Evolutionary conservation across 2,797 vertebrate genomes (phyloP).

Genomic region (Phrynocephalus vlangalii): DNA sequence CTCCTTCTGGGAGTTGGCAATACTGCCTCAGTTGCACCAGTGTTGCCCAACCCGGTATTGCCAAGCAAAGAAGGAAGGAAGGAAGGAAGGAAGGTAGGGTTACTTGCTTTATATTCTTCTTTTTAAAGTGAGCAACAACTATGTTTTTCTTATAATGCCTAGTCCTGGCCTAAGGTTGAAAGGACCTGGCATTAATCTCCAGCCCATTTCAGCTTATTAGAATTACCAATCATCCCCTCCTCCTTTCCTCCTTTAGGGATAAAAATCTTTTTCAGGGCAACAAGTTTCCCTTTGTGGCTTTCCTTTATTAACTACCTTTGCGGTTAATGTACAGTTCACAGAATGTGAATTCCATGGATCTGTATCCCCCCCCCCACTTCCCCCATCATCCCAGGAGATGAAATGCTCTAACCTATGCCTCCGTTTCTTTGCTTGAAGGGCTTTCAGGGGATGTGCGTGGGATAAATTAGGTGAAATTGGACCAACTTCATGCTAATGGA

Average conservation of each 20-base stretch:
- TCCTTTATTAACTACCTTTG: constrained; percentile 52
- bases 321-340: constrained; percentile 57
- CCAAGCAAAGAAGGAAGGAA: not conserved
- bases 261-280: constrained; percentile 49
- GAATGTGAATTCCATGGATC: constrained; percentile 26
- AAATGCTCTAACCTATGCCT: constrained; percentile 24
- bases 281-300: constrained; percentile 21
- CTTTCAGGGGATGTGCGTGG: constrained; percentile 56
- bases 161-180: not conserved
- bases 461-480: constrained; percentile 53
- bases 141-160: not conserved
- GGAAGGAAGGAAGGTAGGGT: not conserved
- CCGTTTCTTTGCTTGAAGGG: constrained; percentile 16
- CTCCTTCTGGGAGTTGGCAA: no score
- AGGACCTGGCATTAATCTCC: constrained; percentile 39
- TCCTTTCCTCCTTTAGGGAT: not conserved
- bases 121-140: not conserved
- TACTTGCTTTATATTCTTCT: not conserved
- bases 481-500: constrained; percentile 57
- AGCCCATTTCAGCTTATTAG: constrained; percentile 31
- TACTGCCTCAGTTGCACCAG: no score
- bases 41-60: no score
- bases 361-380: not conserved
- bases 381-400: constrained; percentile 21
- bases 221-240: constrained; percentile 36